Evolutionary conservation across 2,888 invertebrate species (phyloP), one percentile per base, ranked within the genome.

Genomic region (Aphodius sticticus): DNA sequence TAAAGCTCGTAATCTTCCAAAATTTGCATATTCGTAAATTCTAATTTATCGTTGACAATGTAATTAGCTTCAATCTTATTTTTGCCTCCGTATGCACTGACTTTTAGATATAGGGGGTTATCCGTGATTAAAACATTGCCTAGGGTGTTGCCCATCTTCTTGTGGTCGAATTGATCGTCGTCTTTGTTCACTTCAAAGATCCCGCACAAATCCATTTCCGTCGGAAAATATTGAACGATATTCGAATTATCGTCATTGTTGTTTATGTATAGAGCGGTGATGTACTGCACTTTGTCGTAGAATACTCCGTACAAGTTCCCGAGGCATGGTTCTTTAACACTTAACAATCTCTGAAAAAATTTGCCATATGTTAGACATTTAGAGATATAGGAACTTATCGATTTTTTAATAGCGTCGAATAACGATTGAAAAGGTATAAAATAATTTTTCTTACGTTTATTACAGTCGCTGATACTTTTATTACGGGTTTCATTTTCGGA

Each of bases 81-180:
- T 69, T 69, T 77, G 37, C 69, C 76, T 75, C 75, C 77, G 69
- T 71, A 69, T n/a, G 77, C 72, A 36, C 16, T 76, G 69, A 79
- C 78, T 76, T 78, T 79, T 70, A 81, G 76, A 70, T 81, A 81
- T n/a, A 81, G 69, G 3, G 95, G 95, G 89, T 95, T 95, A 86
- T 96, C 95, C 77, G 95, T 95, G 84, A 95, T 94, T 87, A 95
- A 94, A 79, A 96, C 93, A 88, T 94, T 93, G 91, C 92, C 83
- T 74, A 88, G 82, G 3, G 80, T 88, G 70, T 92, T 92, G 70
- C 92, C 87, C 84, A 92, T 91, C 87, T 93, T 93, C 86, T 92
- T 93, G 36, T 93, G 90, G 85, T 93, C 92, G 4, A 91, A 91
- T 84, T 93, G 92, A 72, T 91, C 88, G 76, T 91, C 91, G 83